These are phyloP conservation scores for Rotaria socialis DNA, from an alignment of 2,888 invertebrate species.

Conservation along the genomic window DNA sequence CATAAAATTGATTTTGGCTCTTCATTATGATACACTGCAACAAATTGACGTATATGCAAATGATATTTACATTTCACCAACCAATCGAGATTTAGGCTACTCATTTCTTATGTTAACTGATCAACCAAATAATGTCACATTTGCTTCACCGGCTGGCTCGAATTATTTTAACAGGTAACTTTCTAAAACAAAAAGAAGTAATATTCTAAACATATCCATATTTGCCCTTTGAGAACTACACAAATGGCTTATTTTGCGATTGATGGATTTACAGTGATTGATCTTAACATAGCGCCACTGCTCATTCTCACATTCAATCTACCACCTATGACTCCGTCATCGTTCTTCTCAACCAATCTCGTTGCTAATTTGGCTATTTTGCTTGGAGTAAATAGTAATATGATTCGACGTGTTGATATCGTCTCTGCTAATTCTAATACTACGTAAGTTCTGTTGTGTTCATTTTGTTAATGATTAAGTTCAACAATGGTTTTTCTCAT, in stretches of 20 bases:
- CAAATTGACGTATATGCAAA: constrained; percentile 44
- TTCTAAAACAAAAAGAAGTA: too few species aligned
- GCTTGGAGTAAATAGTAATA: constrained; percentile 24
- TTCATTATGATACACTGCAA: constrained; percentile 39
- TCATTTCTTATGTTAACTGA: neutral
- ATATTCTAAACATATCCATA: neutral
- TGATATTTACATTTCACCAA: constrained; percentile 21
- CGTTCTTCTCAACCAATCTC: constrained; percentile 23
- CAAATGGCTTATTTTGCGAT: constrained; percentile 37
- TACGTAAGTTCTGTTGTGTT: constrained; percentile 26
- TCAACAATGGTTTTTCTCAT: neutral
- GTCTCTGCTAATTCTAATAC: constrained; percentile 30
- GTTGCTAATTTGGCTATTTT: constrained; percentile 43
- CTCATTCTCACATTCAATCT: constrained; percentile 37
- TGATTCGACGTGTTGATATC: constrained; percentile 42
- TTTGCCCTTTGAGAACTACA: constrained; percentile 8
- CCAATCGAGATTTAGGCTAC: constrained; percentile 4
- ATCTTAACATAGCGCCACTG: constrained; percentile 39
- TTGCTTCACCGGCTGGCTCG: neutral
- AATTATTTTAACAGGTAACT: constrained; percentile 25
- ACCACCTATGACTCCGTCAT: constrained; percentile 14
- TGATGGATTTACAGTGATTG: constrained; percentile 33
- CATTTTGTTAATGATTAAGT: neutral
- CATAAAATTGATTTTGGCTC: neutral
- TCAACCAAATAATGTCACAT: neutral